Conservation (phyloP, 2,797 vertebrate genomes). For the Sebastes flavidus region DNA sequence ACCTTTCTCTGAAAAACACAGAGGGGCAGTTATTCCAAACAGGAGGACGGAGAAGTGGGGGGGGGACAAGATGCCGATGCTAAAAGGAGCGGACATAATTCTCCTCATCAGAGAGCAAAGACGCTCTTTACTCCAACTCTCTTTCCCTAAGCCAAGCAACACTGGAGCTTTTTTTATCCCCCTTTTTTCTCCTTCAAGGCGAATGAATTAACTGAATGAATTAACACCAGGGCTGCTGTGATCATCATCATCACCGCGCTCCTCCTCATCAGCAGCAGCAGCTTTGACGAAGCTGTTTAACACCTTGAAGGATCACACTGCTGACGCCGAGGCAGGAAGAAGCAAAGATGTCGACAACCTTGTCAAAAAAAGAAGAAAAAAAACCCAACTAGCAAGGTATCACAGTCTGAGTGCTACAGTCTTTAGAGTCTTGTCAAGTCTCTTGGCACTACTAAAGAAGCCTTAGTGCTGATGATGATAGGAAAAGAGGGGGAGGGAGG, state of each 20-base stretch:
- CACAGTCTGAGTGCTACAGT: slow-evolving; percentile 56
- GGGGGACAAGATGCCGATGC: slow-evolving; percentile 40
- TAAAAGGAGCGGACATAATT: slow-evolving; percentile 61
- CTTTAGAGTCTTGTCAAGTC: slow-evolving; percentile 72
- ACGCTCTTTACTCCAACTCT: slow-evolving; percentile 48
- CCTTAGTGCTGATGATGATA: slow-evolving; percentile 55
- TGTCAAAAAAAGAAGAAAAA: slow-evolving; percentile 54
- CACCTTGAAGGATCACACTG: slow-evolving; percentile 70
- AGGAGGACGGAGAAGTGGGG: slow-evolving; percentile 32
- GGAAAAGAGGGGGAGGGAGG: slow-evolving; percentile 25
- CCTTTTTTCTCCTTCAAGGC: slow-evolving; percentile 57
- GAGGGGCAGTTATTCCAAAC: slow-evolving; percentile 61
- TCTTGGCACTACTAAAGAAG: slow-evolving; percentile 67
- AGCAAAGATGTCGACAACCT: slow-evolving; percentile 68
- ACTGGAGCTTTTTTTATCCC: slow-evolving; percentile 39
- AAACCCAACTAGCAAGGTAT: slow-evolving; percentile 52
- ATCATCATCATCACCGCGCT: slow-evolving; percentile 64
- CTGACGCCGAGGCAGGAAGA: slow-evolving; percentile 72
- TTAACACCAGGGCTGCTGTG: slow-evolving; percentile 71
- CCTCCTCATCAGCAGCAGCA: slow-evolving; percentile 65
- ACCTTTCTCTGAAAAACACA: slow-evolving; percentile 60
- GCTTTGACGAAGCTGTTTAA: slow-evolving; percentile 70
- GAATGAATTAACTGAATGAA: slow-evolving; percentile 76
- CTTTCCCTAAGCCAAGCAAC: slow-evolving; percentile 69
- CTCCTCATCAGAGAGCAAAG: slow-evolving; percentile 56